Evolutionary conservation across 2,888 invertebrate species (phyloP).

Genomic region (Lacanobia oleracea): DNA sequence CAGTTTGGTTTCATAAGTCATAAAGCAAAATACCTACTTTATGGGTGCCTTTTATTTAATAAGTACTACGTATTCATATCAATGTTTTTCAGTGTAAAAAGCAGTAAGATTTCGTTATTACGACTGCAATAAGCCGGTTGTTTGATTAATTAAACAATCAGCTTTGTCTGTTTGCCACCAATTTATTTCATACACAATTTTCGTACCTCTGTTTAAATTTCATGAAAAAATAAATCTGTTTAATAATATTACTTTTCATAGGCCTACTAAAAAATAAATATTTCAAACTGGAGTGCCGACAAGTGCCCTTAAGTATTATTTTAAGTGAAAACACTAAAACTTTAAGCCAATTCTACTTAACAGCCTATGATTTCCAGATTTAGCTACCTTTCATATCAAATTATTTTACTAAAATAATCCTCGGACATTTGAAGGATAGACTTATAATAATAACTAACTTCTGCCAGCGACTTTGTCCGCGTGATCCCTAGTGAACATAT

Average conservation of each 20-base stretch:
- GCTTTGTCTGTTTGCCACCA: background rate
- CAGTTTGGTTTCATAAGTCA: background rate
- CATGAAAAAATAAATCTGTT: background rate
- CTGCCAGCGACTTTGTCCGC: no score
- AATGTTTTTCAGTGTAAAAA: background rate
- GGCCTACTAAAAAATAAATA: slow-evolving; percentile 12
- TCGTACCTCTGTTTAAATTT: background rate
- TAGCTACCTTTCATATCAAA: slow-evolving; percentile 13
- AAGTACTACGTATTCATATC: background rate
- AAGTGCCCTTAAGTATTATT: slow-evolving; percentile 4
- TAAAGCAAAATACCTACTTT: background rate
- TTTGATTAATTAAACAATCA: no score
- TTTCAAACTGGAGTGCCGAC: slow-evolving; percentile 6
- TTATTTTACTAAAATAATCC: slow-evolving; percentile 34
- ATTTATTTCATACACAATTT: background rate
- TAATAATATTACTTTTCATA: slow-evolving; percentile 4
- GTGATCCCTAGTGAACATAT: no score
- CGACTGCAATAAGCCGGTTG: background rate
- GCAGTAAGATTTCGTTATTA: background rate
- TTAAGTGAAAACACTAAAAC: slow-evolving; percentile 2
- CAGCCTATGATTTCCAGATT: slow-evolving; percentile 21
- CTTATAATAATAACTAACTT: slow-evolving; percentile 28
- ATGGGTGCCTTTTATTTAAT: background rate
- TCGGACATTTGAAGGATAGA: slow-evolving; percentile 24
- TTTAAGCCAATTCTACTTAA: slow-evolving; percentile 17